Conservation (phyloP, 2,888 invertebrate species). For the Noctua janthe region DNA sequence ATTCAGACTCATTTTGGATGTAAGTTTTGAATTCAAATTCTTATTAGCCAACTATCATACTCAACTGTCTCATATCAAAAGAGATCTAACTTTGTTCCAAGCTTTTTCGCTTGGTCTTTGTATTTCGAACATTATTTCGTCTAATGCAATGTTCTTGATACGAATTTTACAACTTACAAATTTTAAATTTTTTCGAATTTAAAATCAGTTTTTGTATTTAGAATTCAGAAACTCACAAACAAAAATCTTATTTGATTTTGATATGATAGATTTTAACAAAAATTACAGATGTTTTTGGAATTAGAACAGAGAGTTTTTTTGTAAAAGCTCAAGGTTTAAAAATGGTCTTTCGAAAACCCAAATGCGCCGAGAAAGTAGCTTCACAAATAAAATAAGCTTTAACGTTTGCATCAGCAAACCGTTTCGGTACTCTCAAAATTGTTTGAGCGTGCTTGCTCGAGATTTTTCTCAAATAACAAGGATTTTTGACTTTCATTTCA, state of each 20-base stretch:
- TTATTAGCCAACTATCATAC: not conserved
- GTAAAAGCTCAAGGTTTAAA: not conserved
- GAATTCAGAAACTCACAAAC: no score
- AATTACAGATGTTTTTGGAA: not conserved
- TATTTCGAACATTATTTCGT: not conserved
- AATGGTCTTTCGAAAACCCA: not conserved
- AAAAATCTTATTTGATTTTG: not conserved
- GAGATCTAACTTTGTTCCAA: not conserved
- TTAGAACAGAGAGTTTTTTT: not conserved
- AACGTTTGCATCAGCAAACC: conserved; percentile 5
- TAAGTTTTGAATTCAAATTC: not conserved
- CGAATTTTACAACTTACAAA: not conserved
- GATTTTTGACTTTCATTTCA: conserved; percentile 5
- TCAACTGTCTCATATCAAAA: not conserved
- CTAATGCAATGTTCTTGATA: not conserved
- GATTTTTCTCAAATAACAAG: not conserved
- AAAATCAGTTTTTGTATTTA: not conserved
- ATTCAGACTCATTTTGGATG: no score
- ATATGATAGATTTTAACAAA: not conserved
- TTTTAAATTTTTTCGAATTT: not conserved
- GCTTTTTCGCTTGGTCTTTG: not conserved
- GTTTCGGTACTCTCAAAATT: conserved; percentile 3
- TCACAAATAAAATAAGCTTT: conserved; percentile 23
- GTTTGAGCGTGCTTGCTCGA: not conserved
- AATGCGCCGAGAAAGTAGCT: not conserved